Evolutionary conservation across 2,888 invertebrate genomes (phyloP), one percentile per base, ranked within the genome.

Genomic region (Petrolisthes manimaculis): DNA sequence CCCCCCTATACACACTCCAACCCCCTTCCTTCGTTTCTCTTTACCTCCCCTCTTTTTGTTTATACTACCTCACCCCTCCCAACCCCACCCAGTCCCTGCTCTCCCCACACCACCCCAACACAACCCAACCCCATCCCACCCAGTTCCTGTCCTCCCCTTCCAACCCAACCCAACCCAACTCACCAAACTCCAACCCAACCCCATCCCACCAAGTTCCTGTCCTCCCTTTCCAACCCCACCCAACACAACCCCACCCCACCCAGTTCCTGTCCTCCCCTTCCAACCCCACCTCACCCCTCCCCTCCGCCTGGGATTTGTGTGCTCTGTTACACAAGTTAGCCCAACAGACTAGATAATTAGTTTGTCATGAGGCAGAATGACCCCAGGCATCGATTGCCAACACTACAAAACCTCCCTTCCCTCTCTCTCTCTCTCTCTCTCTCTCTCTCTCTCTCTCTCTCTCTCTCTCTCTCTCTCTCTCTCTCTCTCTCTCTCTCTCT

Each of bases 291-390:
- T 51, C n/a, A n/a, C 69, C 21, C 69, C 14, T 5, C 54, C 83
- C 71, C 9, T 18, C 21, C 9, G n/a, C 8, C 71, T 3, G 53
- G 18, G 74, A 83, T 83, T 83, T 83, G 74, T 83, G 69, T 83
- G 55, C 37, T 54, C 37, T 83, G n/a, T n/a, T n/a, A 51, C 71
- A 9, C 54, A 83, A 83, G 53, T 83, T 71, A 54, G 69, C 53
- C 83, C 37, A n/a, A 5, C 5, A 69, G 69, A 71, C 71, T 55
- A 84, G 61, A 84, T 77, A 84, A 77, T 84, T 77, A 84, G 77
- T 77, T 84, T 77, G 84, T 84, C 77, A 84, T 77, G 77, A 84
- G 37, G 84, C 61, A n/a, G 51, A 51, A 78, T 75, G 54, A 51
- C 83, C 55, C 54, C 21, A 8, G 51, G 12, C 53, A 83, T 51